Conservation (phyloP, 2,797 vertebrate genomes). For the Anas bernieri region DNA sequence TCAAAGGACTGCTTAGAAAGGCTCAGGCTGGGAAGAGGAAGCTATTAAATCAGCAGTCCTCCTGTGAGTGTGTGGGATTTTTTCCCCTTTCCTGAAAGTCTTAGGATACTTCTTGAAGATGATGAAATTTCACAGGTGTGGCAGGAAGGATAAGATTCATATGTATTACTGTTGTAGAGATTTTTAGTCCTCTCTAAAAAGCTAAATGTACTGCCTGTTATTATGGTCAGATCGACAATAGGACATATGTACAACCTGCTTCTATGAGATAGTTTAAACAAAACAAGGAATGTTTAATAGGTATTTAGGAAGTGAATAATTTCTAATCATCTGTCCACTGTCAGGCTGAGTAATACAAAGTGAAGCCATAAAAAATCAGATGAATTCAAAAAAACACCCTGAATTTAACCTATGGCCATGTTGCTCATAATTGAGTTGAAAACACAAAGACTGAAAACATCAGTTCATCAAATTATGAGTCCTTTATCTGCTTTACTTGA, state of each 20-base stretch:
- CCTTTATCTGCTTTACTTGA: not conserved
- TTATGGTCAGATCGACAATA: not conserved
- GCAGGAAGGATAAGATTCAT: not conserved
- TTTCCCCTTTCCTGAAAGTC: not conserved
- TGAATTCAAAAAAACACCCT: not conserved
- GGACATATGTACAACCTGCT: not conserved
- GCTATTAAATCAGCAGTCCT: conserved; percentile 21
- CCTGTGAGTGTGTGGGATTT: not conserved
- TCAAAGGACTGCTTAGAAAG: conserved; percentile 38
- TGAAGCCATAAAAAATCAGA: not conserved
- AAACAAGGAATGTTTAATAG: not conserved
- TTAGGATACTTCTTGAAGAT: not conserved
- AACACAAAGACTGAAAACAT: not conserved
- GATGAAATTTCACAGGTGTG: conserved; percentile 11
- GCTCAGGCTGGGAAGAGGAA: not conserved
- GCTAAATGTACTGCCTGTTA: not conserved
- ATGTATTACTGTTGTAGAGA: not conserved
- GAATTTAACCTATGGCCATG: not conserved
- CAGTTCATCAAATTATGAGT: not conserved
- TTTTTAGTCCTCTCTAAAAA: not conserved
- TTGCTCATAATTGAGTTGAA: not conserved
- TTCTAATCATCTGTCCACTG: not conserved
- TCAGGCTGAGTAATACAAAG: not conserved
- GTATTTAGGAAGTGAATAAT: conserved; percentile 28
- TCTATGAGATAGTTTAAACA: conserved; percentile 39